A percentile compares a stretch with the other conserved stretches of the same genome.
Conservation (phyloP, 64 coral and sea anemone species). For the Acropora tenuis region DNA sequence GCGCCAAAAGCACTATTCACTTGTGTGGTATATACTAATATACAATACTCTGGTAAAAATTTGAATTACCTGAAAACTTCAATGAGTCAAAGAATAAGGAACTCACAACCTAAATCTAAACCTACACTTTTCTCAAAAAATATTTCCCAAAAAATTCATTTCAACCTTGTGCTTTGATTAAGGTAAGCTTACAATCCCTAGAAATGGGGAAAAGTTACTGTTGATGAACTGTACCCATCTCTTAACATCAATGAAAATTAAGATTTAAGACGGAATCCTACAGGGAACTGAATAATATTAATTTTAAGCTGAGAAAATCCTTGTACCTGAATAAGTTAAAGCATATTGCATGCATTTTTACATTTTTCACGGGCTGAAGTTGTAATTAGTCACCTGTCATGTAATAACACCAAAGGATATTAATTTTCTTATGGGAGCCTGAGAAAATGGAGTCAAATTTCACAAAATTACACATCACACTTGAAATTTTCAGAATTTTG, state of each 20-base stretch:
- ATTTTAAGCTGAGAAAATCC: neutral
- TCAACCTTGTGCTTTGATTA: neutral
- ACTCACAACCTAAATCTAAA: neutral
- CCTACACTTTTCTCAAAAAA: neutral
- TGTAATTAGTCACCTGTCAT: too few relatives aligned
- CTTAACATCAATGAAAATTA: constrained; percentile 4
- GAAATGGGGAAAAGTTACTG: too few relatives aligned
- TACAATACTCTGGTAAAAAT: neutral
- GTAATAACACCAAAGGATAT: neutral
- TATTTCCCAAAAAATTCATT: neutral
- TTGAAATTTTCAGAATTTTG: constrained; percentile 5
- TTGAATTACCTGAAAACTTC: neutral
- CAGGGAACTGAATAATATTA: constrained; percentile 4
- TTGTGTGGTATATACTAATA: too few relatives aligned
- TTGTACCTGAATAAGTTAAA: neutral
- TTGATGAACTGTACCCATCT: neutral
- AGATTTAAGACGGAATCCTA: neutral
- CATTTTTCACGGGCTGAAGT: neutral
- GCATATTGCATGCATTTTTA: constrained; percentile 2
- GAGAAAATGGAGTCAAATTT: neutral
- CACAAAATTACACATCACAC: neutral
- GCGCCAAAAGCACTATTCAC: too few relatives aligned
- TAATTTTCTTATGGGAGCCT: neutral
- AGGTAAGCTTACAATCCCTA: neutral
- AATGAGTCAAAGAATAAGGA: neutral